Base-by-base conservation (phyloP, 2,113 vertebrate genomes). In the Pteropus alecto region DNA sequence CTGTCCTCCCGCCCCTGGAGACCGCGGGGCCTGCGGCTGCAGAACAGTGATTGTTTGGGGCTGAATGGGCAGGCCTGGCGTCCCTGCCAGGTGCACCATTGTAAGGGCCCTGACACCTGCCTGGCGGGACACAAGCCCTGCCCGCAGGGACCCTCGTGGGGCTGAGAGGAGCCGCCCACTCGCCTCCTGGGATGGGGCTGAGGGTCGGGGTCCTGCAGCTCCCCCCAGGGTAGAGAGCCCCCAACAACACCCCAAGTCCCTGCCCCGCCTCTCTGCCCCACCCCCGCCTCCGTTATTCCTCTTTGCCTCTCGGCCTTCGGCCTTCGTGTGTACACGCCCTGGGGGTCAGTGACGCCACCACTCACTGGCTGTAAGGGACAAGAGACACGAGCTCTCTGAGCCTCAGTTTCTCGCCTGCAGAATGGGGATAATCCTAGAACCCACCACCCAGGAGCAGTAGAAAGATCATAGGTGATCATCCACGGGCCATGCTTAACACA, bases 61-160 rank as follows among this genome's bases (percentile, higher is more conserved):
- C 88, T 98, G 96, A 98, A 97, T 97, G 97, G 86, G 88, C 71
- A 81, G 89, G 97, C 93, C 94, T 24, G 86, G 93, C 60, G 86
- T 91, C 93, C 92, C 41, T 0, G n/a, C 98, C 98, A 98, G 98
- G 97, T 98, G 98, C 84, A 68, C 96, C 94, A 98, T 97, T 98
- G 97, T 98, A 82, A 87, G 6, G 38, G 30, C 35, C 14, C 77
- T 35, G 94, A 93, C 97, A 98, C 97, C 97, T 98, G 97, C 97
- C 94, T 79, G 94, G 94, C 24, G 18, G 74, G 87, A 41, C 24
- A 2, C 58, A 22, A 89, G 95, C 74, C 81, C 83, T 70, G 74
- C 84, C 43, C 0, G 8, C 21, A 0, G 0, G n/a, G 94, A 92
- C 90, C 84, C 79, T 92, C 5, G 6, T 24, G 51, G 15, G 79